Base-by-base conservation (phyloP, 2,888 invertebrate species). In the Dendrolimus pini region DNA sequence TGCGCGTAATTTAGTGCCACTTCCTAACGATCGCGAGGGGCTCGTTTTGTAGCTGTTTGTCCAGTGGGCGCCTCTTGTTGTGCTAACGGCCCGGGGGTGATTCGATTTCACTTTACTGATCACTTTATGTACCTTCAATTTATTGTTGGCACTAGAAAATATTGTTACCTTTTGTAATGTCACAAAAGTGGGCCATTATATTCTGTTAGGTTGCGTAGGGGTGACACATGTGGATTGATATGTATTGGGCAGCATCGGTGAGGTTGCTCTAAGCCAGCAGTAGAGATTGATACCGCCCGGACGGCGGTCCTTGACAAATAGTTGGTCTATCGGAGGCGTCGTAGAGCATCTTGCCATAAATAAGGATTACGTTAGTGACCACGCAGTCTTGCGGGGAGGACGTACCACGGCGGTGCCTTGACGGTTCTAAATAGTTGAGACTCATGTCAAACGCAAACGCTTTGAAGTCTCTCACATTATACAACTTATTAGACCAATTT, bases 311-410 rank as follows among this genome's bases (percentile, higher is more conserved):
- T 77, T 89, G 89, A 89, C 83, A 84, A 89, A 89, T 89, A 81
- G 86, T 80, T 76, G 83, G 88, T 80, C 77, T 78, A 78, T 72
- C 72, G 75, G 82, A 86, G 87, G 88, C 89, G 82, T 85, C 82
- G 82, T 77, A 75, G 68, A 78, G 78, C 88, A 80, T 89, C 88
- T 89, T 88, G 85, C 91, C 83, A 91, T 91, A 91, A 91, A 91
- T 91, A 89, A 91, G 90, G 91, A 91, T 91, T 90, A 90, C 66
- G 74, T 60, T 69, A 61, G 77, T 82, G 84, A 87, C 88, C 89
- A 87, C 85, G 77, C 75, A 83, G 85, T 85, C 85, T 85, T 83
- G 85, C 66, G 77, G 78, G 83, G 78, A 79, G 82, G 78, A 83
- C 82, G 73, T 74, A 72, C 72, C 71, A 72, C 74, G 75, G 74